Base-by-base conservation (phyloP, 2,113 vertebrate genomes). In the Nyctereutes procyonoides region DNA sequence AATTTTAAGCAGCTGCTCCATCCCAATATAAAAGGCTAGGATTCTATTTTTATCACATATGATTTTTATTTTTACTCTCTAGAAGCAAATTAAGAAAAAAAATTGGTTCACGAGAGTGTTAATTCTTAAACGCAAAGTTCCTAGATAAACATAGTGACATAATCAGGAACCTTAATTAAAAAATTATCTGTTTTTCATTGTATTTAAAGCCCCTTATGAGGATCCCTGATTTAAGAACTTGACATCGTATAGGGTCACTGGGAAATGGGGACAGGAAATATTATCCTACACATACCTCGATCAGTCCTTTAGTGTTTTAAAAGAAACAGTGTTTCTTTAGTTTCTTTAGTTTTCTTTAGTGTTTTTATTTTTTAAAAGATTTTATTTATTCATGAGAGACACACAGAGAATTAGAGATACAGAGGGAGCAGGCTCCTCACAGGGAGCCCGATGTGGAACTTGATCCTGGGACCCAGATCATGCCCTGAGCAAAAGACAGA, bases 51-150 rank as follows among this genome's bases (percentile, higher is more conserved):
- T 96, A 92, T 69, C 20, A 28, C 11, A 16, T 51, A 22, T 16
- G 35, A 56, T 48, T 91, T 94, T 65, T 35, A 79, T 96, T 92
- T 92, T 97, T 63, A 77, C 58, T 94, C 48, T 71, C n/a, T n/a
- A 53, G 20, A 43, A 73, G 38, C 4, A 92, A 93, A 38, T 51
- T n/a, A 84, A 58, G 62, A 51, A 60, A 80, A 56, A 60, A 80
- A 79, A 43, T 28, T 48, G 2, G 10, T 26, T 85, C n/a, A 85
- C 65, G 28, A 67, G 93, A 85, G 24, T 62, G 26, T 94, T 92
- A 80, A 77, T 35, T 76, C 26, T 67, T 43, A 87, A 80, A 48
- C 65, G 28, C 30, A 63, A 87, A 93, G 63, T 88, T 63, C 17
- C 16, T 69, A 55, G 26, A 43, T 62, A 76, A 63, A 89, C 26